A percentile compares a stretch with the other conserved stretches of the same genome.
Evolutionary conservation across 1,140 invertebrate species (phyloP).

Genomic region (Euura lappo): DNA sequence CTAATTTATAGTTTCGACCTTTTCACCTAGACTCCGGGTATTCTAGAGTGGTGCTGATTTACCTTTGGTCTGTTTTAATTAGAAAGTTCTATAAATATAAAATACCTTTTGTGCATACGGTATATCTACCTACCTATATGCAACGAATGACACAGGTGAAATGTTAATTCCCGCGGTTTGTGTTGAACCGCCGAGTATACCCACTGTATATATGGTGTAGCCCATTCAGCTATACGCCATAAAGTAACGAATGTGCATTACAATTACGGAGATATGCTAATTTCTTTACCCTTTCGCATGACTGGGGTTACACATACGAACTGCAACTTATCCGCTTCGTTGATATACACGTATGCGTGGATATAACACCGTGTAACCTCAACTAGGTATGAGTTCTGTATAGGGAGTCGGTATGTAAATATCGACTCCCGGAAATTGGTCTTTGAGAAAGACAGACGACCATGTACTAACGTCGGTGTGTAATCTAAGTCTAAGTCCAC

Average conservation of each 20-base stretch:
- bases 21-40: no score
- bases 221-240: slow-evolving; percentile 25
- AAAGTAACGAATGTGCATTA: slow-evolving; percentile 53
- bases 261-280: slow-evolving; percentile 56
- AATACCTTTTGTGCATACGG: background rate
- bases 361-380: no score
- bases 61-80: background rate
- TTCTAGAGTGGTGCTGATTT: background rate
- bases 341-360: no score
- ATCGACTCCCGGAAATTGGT: slow-evolving; percentile 55
- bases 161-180: slow-evolving; percentile 41
- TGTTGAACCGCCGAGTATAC: no score
- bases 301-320: background rate
- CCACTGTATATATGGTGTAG: background rate
- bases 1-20: no score
- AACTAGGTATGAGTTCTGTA: slow-evolving; percentile 37
- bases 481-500: background rate
- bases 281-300: slow-evolving; percentile 32
- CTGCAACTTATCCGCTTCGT: no score
- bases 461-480: background rate
- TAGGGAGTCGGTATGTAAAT: slow-evolving; percentile 55
- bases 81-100: slow-evolving; percentile 4
- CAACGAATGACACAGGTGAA: slow-evolving; percentile 10
- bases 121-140: background rate
- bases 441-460: slow-evolving; percentile 42